Percentiles rank a stretch among this genome's conserved stretches.
Evolutionary conservation across 1,140 invertebrate genomes (phyloP).

Genomic region (Fragariocoptes setiger): DNA sequence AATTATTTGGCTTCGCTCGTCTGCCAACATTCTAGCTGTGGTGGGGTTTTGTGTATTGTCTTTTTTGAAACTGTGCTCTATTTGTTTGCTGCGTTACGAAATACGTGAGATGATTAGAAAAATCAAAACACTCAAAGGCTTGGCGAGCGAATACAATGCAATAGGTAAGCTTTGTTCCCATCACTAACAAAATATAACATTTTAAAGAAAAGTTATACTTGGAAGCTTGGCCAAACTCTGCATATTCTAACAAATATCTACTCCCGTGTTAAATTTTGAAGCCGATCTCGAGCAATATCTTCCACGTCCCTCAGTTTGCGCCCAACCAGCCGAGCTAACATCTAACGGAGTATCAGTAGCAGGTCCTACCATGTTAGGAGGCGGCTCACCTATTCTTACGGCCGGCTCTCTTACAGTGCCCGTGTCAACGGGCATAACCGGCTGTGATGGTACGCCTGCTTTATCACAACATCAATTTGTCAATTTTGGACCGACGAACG

Average conservation of each 20-base stretch:
- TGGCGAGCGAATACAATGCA: constrained; percentile 13
- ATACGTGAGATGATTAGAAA: constrained; percentile 67
- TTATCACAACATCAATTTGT: no score
- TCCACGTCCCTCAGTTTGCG: constrained; percentile 9
- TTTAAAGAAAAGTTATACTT: no score
- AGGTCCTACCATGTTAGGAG: no score
- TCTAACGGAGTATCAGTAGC: neutral
- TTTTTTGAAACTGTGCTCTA: constrained; percentile 57
- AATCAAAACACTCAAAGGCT: constrained; percentile 27
- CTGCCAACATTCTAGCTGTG: constrained; percentile 44
- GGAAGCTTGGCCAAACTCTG: no score
- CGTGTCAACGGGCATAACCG: no score
- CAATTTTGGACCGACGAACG: no score
- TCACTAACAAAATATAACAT: no score
- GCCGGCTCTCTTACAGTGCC: no score
- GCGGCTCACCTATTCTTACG: no score
- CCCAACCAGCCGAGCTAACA: neutral
- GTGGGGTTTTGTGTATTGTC: constrained; percentile 59
- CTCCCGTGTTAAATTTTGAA: constrained; percentile 10
- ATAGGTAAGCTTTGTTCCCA: no score
- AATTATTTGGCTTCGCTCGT: constrained; percentile 34
- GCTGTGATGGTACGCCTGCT: no score
- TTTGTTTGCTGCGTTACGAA: constrained; percentile 47
- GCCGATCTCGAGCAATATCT: constrained; percentile 14
- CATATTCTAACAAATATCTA: no score